Conservation (phyloP, 37 sponge, comb jelly and placozoan genomes). For the Crambe crambe region DNA sequence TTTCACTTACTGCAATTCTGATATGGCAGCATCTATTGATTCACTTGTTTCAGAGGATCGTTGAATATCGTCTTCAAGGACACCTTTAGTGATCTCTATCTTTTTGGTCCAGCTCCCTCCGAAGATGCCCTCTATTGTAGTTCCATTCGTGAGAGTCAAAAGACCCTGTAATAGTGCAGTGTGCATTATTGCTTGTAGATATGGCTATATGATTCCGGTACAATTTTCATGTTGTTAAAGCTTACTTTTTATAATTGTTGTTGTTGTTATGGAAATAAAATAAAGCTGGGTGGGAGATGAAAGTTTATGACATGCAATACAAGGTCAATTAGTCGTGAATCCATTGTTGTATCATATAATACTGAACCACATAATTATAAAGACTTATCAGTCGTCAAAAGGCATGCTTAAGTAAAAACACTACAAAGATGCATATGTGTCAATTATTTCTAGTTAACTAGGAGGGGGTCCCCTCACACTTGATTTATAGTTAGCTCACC, state of each 20-base stretch:
- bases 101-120: conserved; percentile 59
- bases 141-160: conserved; percentile 54
- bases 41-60: not conserved
- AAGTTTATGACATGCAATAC: not conserved
- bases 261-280: no score
- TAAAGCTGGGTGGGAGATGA: no score
- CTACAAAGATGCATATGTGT: no score
- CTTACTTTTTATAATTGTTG: no score
- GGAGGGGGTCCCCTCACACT: no score
- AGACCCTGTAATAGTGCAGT: conserved; percentile 30
- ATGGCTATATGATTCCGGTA: no score
- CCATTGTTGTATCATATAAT: not conserved
- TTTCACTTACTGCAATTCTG: conserved; percentile 68
- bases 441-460: no score
- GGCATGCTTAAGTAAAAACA: not conserved
- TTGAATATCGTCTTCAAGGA: conserved; percentile 13
- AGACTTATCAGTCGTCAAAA: not conserved
- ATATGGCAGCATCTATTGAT: not conserved
- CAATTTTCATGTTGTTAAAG: no score
- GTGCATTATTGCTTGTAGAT: no score
- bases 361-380: no score
- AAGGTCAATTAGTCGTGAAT: not conserved
- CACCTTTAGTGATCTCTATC: conserved; percentile 50
- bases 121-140: conserved; percentile 59
- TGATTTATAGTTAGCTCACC: conserved; percentile 31